phyloP scores from a whole-genome alignment of 2,797 vertebrate species.

The Hyperoplus immaculatus region DNA sequence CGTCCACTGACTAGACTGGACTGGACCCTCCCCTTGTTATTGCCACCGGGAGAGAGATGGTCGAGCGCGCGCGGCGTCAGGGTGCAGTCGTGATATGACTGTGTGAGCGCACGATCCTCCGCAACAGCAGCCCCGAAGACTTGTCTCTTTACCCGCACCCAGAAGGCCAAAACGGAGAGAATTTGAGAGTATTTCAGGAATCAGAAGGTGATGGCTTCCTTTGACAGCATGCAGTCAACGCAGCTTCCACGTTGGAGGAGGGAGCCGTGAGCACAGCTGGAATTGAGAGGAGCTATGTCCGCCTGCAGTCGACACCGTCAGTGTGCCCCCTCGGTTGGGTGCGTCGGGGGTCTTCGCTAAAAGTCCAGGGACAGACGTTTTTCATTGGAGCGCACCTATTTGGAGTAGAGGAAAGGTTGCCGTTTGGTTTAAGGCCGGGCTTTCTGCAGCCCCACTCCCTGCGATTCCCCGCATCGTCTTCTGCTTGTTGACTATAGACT shows the following conservation, averaged over 20 bases:
- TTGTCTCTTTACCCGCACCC: not conserved
- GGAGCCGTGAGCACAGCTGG: conserved; percentile 85
- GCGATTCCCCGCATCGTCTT: conserved; percentile 39
- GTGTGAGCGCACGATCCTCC: conserved; percentile 51
- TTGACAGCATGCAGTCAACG: conserved; percentile 55
- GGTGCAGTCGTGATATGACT: conserved; percentile 73
- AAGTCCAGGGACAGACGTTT: conserved; percentile 51
- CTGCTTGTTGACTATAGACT: conserved; percentile 27
- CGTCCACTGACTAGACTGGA: conserved; percentile 33
- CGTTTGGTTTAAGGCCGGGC: conserved; percentile 64
- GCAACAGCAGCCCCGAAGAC: conserved; percentile 18
- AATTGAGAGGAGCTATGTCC: conserved; percentile 78
- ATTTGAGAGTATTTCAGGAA: not conserved
- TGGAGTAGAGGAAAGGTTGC: conserved; percentile 48
- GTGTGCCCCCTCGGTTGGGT: conserved; percentile 61
- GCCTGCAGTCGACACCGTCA: conserved; percentile 72
- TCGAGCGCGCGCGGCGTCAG: conserved; percentile 65
- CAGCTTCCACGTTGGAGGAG: conserved; percentile 60
- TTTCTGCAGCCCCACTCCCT: conserved; percentile 60
- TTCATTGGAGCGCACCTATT: conserved; percentile 35
- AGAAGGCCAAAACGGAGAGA: conserved; percentile 9
- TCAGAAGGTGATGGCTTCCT: conserved; percentile 52
- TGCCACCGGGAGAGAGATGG: conserved; percentile 72
- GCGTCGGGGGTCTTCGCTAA: conserved; percentile 77
- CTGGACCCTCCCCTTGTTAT: conserved; percentile 64